A percentile compares a stretch with the other conserved stretches of the same genome.
These are phyloP conservation scores for Acanthurus tractus DNA, from an alignment of 2,797 vertebrate genomes.

Conservation along the genomic window DNA sequence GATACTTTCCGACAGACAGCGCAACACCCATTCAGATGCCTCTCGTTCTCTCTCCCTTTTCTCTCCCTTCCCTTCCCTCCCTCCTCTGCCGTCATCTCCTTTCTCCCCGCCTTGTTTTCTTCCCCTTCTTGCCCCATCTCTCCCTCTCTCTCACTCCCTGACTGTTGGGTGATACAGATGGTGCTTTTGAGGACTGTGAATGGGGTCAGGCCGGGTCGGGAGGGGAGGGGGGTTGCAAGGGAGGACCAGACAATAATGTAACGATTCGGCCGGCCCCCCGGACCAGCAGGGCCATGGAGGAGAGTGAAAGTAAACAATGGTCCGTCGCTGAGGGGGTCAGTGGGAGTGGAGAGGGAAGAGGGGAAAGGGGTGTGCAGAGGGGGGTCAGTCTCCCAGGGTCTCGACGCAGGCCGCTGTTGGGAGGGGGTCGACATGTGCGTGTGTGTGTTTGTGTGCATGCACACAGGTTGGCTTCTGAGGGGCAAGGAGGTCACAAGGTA, in stretches of 20 bases:
- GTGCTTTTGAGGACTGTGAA: conserved; percentile 87
- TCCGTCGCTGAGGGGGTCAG: conserved; percentile 75
- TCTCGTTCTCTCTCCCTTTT: conserved; percentile 57
- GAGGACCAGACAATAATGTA: conserved; percentile 88
- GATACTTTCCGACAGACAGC: conserved; percentile 80
- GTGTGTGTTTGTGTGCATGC: conserved; percentile 35
- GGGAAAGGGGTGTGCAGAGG: conserved; percentile 55
- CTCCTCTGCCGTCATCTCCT: conserved; percentile 69
- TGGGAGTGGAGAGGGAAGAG: conserved; percentile 69
- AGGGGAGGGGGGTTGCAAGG: conserved; percentile 62
- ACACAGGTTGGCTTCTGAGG: conserved; percentile 49
- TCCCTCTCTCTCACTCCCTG: conserved; percentile 77
- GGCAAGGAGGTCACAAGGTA: conserved; percentile 67
- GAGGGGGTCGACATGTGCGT: conserved; percentile 50
- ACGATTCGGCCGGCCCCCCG: conserved; percentile 78
- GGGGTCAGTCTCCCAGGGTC: conserved; percentile 75
- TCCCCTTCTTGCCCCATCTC: conserved; percentile 72
- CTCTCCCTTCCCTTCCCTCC: conserved; percentile 54
- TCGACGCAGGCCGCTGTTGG: conserved; percentile 57
- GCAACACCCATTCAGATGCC: conserved; percentile 76
- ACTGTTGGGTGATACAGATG: conserved; percentile 91
- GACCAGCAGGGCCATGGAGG: conserved; percentile 83
- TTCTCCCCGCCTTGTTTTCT: conserved; percentile 76
- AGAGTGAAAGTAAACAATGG: conserved; percentile 89
- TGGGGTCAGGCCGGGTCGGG: conserved; percentile 86